Conservation (phyloP, 2,888 invertebrate genomes). For the Gastracanthus pulcherrimus region DNA sequence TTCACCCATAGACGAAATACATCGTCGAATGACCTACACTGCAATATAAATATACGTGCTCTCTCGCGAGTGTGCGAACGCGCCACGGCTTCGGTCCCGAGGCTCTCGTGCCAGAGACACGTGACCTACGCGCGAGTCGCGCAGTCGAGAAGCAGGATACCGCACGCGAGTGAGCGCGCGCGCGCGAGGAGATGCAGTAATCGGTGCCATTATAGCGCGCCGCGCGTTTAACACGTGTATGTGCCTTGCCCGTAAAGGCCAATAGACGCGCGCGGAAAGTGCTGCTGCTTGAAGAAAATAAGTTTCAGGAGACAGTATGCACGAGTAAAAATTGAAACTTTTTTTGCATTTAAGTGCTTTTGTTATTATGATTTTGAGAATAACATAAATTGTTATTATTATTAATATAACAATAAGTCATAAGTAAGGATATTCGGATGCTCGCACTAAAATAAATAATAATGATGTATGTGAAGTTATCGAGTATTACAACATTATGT, state of each 20-base stretch:
- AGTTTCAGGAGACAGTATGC: not conserved
- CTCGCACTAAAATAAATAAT: too few species aligned
- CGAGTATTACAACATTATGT: too few species aligned
- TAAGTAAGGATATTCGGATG: too few species aligned
- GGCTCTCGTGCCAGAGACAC: slow-evolving; percentile 20
- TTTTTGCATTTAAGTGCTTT: not conserved
- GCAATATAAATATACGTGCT: not conserved
- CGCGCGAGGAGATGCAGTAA: slow-evolving; percentile 12
- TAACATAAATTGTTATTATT: too few species aligned
- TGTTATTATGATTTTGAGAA: not conserved
- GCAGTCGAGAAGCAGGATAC: slow-evolving; percentile 41
- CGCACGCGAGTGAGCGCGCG: not conserved
- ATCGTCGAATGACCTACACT: slow-evolving; percentile 10
- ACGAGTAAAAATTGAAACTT: not conserved
- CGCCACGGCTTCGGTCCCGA: not conserved
- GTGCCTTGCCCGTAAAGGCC: not conserved
- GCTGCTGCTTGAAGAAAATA: not conserved
- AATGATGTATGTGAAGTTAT: too few species aligned
- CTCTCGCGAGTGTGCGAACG: not conserved
- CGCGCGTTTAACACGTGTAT: slow-evolving; percentile 13
- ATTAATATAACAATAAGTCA: too few species aligned
- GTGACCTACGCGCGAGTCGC: slow-evolving; percentile 19
- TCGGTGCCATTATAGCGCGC: slow-evolving; percentile 23
- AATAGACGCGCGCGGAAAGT: not conserved
- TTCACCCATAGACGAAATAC: not conserved